A percentile compares a stretch with the other conserved stretches of the same genome.
phyloP scores from a whole-genome alignment of 2,113 vertebrate genomes.

The Rhinoptilus africanus region DNA sequence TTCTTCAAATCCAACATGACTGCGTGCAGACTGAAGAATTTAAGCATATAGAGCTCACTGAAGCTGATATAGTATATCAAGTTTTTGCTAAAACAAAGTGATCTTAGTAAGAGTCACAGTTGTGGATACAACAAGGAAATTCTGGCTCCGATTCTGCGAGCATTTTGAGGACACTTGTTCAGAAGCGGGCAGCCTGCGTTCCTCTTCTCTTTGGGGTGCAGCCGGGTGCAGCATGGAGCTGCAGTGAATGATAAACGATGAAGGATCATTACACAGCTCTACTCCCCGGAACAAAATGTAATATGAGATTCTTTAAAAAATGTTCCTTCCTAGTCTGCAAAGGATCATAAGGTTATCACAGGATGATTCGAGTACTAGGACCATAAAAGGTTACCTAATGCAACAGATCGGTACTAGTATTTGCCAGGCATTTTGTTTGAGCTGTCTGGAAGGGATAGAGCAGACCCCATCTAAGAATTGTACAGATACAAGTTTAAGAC shows the following conservation, averaged over 20 bases:
- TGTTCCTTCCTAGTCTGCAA: neutral
- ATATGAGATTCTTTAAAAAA: neutral
- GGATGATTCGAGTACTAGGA: neutral
- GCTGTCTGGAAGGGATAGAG: neutral
- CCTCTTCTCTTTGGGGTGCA: neutral
- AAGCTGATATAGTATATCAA: neutral
- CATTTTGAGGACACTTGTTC: neutral
- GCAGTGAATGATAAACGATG: neutral
- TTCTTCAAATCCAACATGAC: neutral
- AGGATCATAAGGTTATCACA: neutral
- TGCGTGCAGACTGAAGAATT: neutral
- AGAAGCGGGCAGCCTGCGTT: neutral
- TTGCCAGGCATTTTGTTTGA: neutral
- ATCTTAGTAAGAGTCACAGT: neutral
- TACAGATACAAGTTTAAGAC: neutral
- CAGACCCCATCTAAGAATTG: neutral
- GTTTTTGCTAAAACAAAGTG: neutral
- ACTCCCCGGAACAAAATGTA: neutral
- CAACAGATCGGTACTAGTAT: neutral
- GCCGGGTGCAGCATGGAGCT: neutral
- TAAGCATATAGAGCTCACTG: neutral
- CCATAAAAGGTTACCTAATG: neutral
- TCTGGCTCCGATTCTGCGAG: neutral
- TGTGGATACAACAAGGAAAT: neutral
- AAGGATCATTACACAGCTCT: neutral